Percentiles rank a stretch among this genome's conserved stretches.
These are phyloP conservation scores for Anarhynchus alexandrinus DNA, from an alignment of 2,113 vertebrate species.

Conservation along the genomic window DNA sequence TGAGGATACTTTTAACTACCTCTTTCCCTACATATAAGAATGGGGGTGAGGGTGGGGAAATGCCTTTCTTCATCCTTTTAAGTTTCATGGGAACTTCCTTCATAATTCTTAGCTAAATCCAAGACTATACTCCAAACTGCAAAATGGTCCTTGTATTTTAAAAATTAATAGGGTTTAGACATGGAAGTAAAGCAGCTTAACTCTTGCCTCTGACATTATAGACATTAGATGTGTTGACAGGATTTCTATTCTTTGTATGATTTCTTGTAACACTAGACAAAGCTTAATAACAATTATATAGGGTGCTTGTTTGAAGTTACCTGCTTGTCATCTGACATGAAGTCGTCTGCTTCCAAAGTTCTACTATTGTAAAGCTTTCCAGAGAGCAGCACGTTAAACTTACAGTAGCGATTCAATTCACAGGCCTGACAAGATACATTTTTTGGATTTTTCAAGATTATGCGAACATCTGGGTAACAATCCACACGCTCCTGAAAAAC, in stretches of 20 bases:
- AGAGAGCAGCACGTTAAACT: constrained; percentile 73
- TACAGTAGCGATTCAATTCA: constrained; percentile 70
- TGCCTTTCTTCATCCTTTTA: not conserved
- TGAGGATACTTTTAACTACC: not conserved
- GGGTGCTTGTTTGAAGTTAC: constrained; percentile 53
- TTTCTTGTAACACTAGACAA: not conserved
- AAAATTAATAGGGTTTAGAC: not conserved
- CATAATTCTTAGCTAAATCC: not conserved
- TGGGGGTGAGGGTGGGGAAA: accelerated
- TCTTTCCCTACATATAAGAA: not conserved
- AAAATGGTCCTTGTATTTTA: not conserved
- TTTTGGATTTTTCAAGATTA: not conserved
- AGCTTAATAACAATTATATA: not conserved
- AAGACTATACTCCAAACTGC: not conserved
- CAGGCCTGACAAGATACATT: constrained; percentile 76
- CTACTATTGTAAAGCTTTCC: constrained; percentile 76
- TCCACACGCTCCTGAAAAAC: constrained; percentile 80
- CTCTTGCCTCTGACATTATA: not conserved
- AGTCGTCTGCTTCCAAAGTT: constrained; percentile 80
- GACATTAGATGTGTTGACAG: not conserved
- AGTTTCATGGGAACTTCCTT: not conserved
- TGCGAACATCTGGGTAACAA: constrained; percentile 73
- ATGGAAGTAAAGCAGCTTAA: not conserved
- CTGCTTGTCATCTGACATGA: constrained; percentile 84
- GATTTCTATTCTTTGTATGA: not conserved